A percentile compares a stretch with the other conserved stretches of the same genome.
Evolutionary conservation across 2,888 invertebrate genomes (phyloP).

Genomic region (Drosophila pseudotalamancana): DNA sequence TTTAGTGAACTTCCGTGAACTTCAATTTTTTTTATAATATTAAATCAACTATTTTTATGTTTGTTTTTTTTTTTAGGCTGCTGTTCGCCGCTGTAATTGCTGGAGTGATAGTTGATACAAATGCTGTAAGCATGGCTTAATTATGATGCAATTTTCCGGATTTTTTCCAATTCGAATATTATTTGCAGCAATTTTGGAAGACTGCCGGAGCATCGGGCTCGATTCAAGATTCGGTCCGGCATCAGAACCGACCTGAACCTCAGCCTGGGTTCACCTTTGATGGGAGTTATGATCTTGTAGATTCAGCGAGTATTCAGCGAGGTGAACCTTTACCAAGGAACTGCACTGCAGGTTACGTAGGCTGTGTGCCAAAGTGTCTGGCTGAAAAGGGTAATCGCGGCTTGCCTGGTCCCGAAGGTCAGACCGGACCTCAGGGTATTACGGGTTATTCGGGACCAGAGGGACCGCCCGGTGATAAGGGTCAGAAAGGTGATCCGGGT

Average conservation of each 20-base stretch:
- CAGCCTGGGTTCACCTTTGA: slow-evolving; percentile 70
- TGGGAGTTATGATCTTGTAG: slow-evolving; percentile 82
- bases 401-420: slow-evolving; percentile 89
- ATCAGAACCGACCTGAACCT: slow-evolving; percentile 71
- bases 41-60: slow-evolving; percentile 5
- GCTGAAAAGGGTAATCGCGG: slow-evolving; percentile 95
- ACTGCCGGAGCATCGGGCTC: slow-evolving; percentile 77
- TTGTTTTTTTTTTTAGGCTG: slow-evolving; percentile 69
- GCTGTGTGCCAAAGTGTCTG: slow-evolving; percentile 93
- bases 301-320: slow-evolving; percentile 76
- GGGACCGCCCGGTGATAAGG: slow-evolving; percentile 94
- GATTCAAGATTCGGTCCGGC: slow-evolving; percentile 75
- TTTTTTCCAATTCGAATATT: slow-evolving; percentile 1
- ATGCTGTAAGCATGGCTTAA: slow-evolving; percentile 81
- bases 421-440: slow-evolving; percentile 90
- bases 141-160: background rate
- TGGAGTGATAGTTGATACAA: slow-evolving; percentile 75
- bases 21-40: too few relatives aligned
- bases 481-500: slow-evolving; percentile 94
- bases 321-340: slow-evolving; percentile 85
- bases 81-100: slow-evolving; percentile 82
- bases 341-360: slow-evolving; percentile 87
- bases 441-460: slow-evolving; percentile 93
- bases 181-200: slow-evolving; percentile 84
- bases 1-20: slow-evolving; percentile 4